Evolutionary conservation across 2,888 invertebrate species (phyloP).

Genomic region (Drosophila macrospina): DNA sequence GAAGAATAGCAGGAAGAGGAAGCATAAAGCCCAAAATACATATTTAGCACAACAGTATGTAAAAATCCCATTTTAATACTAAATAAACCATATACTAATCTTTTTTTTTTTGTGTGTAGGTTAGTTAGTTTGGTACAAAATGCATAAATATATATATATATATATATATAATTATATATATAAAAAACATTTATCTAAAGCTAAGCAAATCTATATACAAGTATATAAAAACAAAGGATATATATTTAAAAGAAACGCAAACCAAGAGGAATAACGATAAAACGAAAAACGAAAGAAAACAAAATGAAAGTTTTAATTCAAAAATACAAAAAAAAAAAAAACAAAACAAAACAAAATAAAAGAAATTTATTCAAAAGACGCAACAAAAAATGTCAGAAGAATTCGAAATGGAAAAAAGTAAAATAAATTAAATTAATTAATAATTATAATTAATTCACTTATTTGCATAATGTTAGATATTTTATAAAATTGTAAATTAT

Average conservation of each 20-base stretch:
- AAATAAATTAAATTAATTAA: conserved; percentile 12
- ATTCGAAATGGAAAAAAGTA: neutral
- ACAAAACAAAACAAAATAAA: conserved; percentile 7
- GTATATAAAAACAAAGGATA: conserved; percentile 25
- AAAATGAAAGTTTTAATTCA: conserved; percentile 39
- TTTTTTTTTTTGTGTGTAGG: conserved; percentile 59
- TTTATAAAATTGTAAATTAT: conserved; percentile 77
- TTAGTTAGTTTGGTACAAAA: conserved; percentile 73
- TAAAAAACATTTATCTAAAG: conserved; percentile 25
- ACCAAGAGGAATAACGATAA: conserved; percentile 9
- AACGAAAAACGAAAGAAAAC: conserved; percentile 1
- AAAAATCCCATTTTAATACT: conserved; percentile 66
- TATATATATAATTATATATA: conserved; percentile 36
- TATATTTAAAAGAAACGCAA: conserved; percentile 33
- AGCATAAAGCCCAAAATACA: conserved; percentile 43
- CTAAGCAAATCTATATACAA: conserved; percentile 46
- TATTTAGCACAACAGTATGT: conserved; percentile 62
- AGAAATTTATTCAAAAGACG: conserved; percentile 45
- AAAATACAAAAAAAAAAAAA: too few species aligned
- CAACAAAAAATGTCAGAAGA: conserved; percentile 21
- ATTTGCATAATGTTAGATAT: conserved; percentile 54
- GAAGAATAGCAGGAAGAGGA: neutral
- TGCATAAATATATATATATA: conserved; percentile 45
- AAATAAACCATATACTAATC: conserved; percentile 45
- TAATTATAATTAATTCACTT: conserved; percentile 34